Conservation (phyloP, 2,797 vertebrate species). For the Hephaestus fuliginosus region DNA sequence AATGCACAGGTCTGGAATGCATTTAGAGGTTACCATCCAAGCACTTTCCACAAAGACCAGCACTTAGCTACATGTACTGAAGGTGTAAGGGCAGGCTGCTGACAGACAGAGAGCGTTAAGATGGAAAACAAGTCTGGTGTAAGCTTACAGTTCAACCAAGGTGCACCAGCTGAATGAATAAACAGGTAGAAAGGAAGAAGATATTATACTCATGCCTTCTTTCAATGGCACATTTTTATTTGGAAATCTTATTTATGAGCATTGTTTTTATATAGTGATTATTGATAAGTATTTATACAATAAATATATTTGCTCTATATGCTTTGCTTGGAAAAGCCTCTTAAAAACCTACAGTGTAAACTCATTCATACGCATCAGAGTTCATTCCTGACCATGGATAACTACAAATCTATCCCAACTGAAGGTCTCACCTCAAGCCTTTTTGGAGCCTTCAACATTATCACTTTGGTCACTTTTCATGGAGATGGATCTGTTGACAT, state of each 20-base stretch:
- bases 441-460: not conserved
- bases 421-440: not conserved
- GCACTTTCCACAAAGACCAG: conserved; percentile 39
- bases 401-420: not conserved
- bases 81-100: conserved; percentile 46
- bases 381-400: too few relatives aligned
- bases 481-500: not conserved
- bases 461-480: not conserved
- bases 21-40: conserved; percentile 51
- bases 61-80: conserved; percentile 44
- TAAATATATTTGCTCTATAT: too few relatives aligned
- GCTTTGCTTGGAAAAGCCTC: too few relatives aligned
- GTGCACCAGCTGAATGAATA: conserved; percentile 39
- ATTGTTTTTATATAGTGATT: too few relatives aligned
- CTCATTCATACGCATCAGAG: too few relatives aligned
- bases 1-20: conserved; percentile 58
- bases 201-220: not conserved
- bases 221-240: not conserved
- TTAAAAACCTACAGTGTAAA: not conserved
- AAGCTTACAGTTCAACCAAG: conserved; percentile 59
- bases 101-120: conserved; percentile 32
- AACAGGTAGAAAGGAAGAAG: conserved; percentile 7
- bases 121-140: conserved; percentile 53
- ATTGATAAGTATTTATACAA: too few relatives aligned
- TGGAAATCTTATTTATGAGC: not conserved